Evolutionary conservation across 2,113 vertebrate species (phyloP), one percentile per base, ranked within the genome.

Genomic region (Naja naja): DNA sequence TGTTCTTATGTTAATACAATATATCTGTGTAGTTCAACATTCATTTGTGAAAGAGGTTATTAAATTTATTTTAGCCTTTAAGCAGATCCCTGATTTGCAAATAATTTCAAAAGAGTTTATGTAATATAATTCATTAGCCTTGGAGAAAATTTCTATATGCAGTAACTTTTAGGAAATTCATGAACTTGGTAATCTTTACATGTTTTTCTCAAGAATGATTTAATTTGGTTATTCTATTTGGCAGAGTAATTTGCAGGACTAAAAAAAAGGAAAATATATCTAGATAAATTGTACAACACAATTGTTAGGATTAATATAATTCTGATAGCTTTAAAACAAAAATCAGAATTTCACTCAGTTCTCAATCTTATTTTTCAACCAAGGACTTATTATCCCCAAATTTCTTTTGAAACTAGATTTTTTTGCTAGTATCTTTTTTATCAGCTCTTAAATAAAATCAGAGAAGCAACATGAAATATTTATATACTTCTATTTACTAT

Each of bases 151-250:
- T 11, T 1, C 47, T 93, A 93, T 25, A 91, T 34, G 8, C 45
- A 86, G 87, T 87, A 92, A 94, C 92, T 92, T 81, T 91, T 87
- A 93, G 53, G 88, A 89, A 95, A 95, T 93, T 92, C 27, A 94
- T 92, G 95, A 92, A 91, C 92, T 96, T 95, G 92, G 88, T 92
- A 93, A 55, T 87, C 91, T 90, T 89, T 93, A 91, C 91, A 85
- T 93, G 85, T 94, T 97, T 91, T 91, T 95, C 87, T 96, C 55
- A 89, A 95, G 90, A 89, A 52, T 4, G 16, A 94, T 97, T 94
- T 93, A 93, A 43, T 27, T 27, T 89, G 92, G 85, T 89, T 94
- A 52, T 94, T 95, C 95, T 92, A 49, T 95, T 90, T 95, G 95
- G 93, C 93, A 94, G 30, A 93, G 92, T 92, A 96, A 96, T 91